Percentiles rank a stretch among this genome's conserved stretches.
Evolutionary conservation across 2,888 invertebrate species (phyloP).

Genomic region (Tenthredo notha): DNA sequence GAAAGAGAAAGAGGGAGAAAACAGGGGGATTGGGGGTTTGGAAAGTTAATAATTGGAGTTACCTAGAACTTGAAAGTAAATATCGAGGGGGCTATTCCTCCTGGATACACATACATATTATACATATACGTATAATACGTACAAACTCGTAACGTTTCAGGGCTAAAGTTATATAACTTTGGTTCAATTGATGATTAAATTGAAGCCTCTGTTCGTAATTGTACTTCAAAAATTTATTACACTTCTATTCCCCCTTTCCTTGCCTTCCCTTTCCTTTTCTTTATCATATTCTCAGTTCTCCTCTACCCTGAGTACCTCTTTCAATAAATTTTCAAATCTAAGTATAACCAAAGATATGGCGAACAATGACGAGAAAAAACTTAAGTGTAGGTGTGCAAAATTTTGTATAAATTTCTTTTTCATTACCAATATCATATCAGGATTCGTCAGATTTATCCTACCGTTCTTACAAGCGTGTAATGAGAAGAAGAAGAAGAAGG

Average conservation of each 20-base stretch:
- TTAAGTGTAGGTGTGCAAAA: not conserved
- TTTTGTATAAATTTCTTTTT: not conserved
- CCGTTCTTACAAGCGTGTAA: too few species aligned
- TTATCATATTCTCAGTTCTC: not conserved
- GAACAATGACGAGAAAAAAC: not conserved
- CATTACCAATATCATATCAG: too few species aligned
- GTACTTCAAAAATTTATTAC: not conserved
- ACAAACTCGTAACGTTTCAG: not conserved
- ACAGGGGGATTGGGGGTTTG: not conserved
- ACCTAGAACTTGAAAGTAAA: conserved; percentile 37
- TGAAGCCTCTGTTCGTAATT: conserved; percentile 16
- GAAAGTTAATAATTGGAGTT: conserved; percentile 48
- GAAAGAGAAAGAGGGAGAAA: not conserved
- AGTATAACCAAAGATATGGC: not conserved
- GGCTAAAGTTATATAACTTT: conserved; percentile 38
- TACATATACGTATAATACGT: not conserved
- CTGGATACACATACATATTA: not conserved
- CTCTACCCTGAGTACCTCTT: not conserved
- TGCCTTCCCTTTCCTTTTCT: not conserved
- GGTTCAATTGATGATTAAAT: conserved; percentile 41
- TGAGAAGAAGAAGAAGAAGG: too few species aligned
- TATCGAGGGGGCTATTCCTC: conserved; percentile 14
- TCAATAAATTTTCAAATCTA: not conserved
- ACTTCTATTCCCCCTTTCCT: not conserved
- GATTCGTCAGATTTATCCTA: too few species aligned